Conservation (phyloP, 64 coral and sea anemone species). For the Astreopora myriophthalma region DNA sequence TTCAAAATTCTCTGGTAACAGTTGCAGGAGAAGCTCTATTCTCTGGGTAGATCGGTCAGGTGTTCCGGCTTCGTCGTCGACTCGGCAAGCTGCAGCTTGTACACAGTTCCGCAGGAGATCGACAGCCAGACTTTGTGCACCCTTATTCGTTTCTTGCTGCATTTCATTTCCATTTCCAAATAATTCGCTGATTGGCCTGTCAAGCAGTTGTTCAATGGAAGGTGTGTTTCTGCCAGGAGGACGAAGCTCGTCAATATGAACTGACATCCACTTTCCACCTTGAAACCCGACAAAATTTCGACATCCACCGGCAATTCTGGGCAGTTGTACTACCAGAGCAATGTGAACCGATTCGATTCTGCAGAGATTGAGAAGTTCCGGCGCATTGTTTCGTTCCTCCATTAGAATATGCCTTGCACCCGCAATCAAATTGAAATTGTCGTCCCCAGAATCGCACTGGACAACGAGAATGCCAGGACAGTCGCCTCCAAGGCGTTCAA, state of each 20-base stretch:
- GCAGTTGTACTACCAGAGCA: constrained; percentile 63
- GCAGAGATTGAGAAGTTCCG: constrained; percentile 21
- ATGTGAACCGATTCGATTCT: constrained; percentile 25
- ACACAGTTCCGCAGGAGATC: constrained; percentile 50
- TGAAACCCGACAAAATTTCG: constrained; percentile 81
- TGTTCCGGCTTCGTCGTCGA: constrained; percentile 44
- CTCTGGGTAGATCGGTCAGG: constrained; percentile 47
- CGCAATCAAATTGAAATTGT: constrained; percentile 76
- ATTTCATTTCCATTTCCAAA: constrained; percentile 7
- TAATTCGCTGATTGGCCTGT: constrained; percentile 71
- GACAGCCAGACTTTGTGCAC: not conserved
- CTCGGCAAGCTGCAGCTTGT: constrained; percentile 65
- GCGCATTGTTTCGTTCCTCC: constrained; percentile 59
- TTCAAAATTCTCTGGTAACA: constrained; percentile 45
- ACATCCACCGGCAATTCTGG: constrained; percentile 70
- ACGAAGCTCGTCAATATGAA: constrained; percentile 82
- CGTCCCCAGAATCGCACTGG: constrained; percentile 81
- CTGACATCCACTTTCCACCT: constrained; percentile 66
- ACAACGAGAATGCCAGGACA: constrained; percentile 72
- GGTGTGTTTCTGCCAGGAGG: constrained; percentile 67
- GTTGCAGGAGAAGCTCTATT: constrained; percentile 60
- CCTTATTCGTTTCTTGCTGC: not conserved
- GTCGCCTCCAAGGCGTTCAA: constrained; percentile 37
- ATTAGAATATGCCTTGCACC: constrained; percentile 72
- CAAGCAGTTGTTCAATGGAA: constrained; percentile 57